A percentile compares a stretch with the other conserved stretches of the same genome.
These are phyloP conservation scores for Sebastes glaucus DNA, from an alignment of 2,797 vertebrate genomes.

Conservation along the genomic window DNA sequence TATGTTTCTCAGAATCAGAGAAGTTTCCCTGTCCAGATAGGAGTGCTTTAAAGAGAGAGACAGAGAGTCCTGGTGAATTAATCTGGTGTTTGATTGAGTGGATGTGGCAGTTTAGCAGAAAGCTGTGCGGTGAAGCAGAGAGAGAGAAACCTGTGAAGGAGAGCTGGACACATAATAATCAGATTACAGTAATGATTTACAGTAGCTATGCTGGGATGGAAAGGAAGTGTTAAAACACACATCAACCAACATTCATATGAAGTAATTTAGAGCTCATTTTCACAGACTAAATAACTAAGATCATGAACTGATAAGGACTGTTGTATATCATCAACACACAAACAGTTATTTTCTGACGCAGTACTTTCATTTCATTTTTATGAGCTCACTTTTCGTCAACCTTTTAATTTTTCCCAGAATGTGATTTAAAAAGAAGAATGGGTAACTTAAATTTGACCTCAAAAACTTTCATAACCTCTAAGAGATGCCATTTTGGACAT, in stretches of 20 bases:
- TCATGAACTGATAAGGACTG: neutral
- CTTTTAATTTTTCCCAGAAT: neutral
- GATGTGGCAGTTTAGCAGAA: conserved; percentile 54
- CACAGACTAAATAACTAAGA: neutral
- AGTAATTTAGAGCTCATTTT: neutral
- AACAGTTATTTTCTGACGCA: neutral
- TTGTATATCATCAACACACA: neutral
- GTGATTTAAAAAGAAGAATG: neutral
- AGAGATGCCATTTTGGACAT: too few species aligned
- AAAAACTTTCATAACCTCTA: too few species aligned
- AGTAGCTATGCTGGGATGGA: neutral
- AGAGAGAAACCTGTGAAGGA: conserved; percentile 35
- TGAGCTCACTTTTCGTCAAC: neutral
- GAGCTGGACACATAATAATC: neutral
- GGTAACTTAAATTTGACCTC: neutral
- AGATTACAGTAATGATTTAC: neutral
- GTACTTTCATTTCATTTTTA: neutral
- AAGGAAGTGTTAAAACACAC: neutral
- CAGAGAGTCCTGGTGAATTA: conserved; percentile 46
- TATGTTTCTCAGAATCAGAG: conserved; percentile 99
- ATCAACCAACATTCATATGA: neutral
- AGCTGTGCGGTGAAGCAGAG: conserved; percentile 72
- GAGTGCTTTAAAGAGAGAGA: conserved; percentile 90
- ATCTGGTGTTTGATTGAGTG: conserved; percentile 39
- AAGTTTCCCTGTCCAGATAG: conserved; percentile 99